phyloP scores from a whole-genome alignment of 2,797 vertebrate genomes.

The Phylloscopus collybita region DNA sequence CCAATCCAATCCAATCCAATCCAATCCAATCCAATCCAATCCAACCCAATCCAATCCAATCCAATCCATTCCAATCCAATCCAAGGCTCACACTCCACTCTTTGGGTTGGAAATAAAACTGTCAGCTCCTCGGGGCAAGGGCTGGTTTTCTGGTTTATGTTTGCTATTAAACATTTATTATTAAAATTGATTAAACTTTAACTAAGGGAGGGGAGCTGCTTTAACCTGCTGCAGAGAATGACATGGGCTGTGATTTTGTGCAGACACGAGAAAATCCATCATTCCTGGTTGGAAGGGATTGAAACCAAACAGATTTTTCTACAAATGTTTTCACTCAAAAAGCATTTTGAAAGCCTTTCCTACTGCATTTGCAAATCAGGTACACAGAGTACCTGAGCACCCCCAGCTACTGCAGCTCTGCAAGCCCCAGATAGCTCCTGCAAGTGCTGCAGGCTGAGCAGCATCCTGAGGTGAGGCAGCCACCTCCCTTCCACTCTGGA shows the following conservation, averaged over 20 bases:
- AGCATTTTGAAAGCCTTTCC: neutral
- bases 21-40: too few species aligned
- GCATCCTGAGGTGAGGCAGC: neutral
- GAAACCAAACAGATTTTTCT: neutral
- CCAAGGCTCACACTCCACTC: accelerated
- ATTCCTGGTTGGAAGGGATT: neutral
- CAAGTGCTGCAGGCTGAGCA: neutral
- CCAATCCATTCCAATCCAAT: too few species aligned
- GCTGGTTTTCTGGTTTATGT: neutral
- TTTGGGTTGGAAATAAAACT: neutral
- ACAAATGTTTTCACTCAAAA: neutral
- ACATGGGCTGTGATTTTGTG: neutral
- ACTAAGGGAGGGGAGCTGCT: neutral
- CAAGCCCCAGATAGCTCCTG: neutral
- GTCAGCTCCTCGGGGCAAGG: neutral
- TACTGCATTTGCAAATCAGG: neutral
- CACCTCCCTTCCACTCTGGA: neutral
- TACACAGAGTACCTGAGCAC: neutral
- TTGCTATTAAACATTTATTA: conserved; percentile 1
- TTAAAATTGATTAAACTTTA: conserved; percentile 5
- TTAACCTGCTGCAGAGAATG: neutral
- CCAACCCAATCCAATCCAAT: too few species aligned
- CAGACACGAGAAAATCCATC: neutral
- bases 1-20: too few species aligned
- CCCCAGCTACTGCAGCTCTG: neutral